Evolutionary conservation across 2,888 invertebrate genomes (phyloP).

Genomic region (Melanotus villosus): DNA sequence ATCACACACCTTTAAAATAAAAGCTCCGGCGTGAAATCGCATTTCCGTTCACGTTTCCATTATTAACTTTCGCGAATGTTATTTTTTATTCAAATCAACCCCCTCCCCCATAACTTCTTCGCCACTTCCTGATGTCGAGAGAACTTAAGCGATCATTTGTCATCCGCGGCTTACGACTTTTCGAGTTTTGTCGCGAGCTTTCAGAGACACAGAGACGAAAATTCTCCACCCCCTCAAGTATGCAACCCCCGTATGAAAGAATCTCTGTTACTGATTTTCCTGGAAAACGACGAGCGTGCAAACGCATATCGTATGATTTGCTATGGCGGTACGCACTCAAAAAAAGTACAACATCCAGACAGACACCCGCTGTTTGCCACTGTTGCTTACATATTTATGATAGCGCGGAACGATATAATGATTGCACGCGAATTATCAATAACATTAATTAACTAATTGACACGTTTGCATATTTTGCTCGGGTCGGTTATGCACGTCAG

Average conservation of each 20-base stretch:
- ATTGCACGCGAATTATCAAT: slow-evolving; percentile 67
- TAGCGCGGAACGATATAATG: slow-evolving; percentile 51
- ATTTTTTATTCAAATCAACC: slow-evolving; percentile 69
- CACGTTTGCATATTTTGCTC: slow-evolving; percentile 20
- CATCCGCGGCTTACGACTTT: slow-evolving; percentile 63
- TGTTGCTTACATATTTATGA: slow-evolving; percentile 60
- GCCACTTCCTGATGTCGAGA: slow-evolving; percentile 56
- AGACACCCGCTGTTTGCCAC: slow-evolving; percentile 64
- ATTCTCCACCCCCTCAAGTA: too few species aligned
- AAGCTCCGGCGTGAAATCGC: slow-evolving; percentile 65
- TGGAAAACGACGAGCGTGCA: slow-evolving; percentile 15
- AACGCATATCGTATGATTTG: slow-evolving; percentile 23
- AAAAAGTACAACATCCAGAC: slow-evolving; percentile 50
- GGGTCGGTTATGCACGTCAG: slow-evolving; percentile 16
- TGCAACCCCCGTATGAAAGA: background rate
- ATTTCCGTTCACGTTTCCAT: slow-evolving; percentile 69
- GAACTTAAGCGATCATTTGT: slow-evolving; percentile 66
- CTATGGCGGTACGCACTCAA: slow-evolving; percentile 17
- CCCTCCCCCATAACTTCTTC: slow-evolving; percentile 48
- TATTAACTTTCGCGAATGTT: slow-evolving; percentile 69
- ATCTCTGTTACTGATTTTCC: background rate
- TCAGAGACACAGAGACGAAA: slow-evolving; percentile 2
- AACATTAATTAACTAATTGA: slow-evolving; percentile 69
- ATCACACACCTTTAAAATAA: slow-evolving; percentile 67
- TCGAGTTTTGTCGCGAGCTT: slow-evolving; percentile 40